Conservation (phyloP, 1,140 invertebrate species). For the Panagrolaimus sp. region DNA sequence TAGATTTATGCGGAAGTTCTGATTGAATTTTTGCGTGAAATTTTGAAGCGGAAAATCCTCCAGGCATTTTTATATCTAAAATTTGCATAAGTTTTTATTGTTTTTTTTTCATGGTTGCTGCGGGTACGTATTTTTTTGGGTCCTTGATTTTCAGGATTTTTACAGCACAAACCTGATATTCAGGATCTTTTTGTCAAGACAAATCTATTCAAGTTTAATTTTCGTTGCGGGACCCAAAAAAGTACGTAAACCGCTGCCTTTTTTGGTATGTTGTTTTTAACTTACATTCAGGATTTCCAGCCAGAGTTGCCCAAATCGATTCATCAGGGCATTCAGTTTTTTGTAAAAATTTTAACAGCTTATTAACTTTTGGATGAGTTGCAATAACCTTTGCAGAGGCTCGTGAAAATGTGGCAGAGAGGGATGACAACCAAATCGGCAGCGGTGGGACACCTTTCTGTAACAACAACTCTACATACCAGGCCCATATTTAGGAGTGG, state of each 20-base stretch:
- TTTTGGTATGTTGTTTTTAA: constrained; percentile 30
- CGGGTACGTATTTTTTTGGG: no score
- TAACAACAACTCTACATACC: constrained; percentile 35
- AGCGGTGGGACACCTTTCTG: constrained; percentile 25
- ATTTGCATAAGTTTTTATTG: no score
- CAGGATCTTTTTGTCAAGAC: no score
- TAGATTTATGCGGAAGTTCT: no score
- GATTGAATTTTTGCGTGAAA: no score
- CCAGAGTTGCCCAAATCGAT: neutral
- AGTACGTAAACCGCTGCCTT: no score
- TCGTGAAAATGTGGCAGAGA: constrained; percentile 44
- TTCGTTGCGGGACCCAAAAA: no score
- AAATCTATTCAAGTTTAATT: no score
- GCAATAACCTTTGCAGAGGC: constrained; percentile 28
- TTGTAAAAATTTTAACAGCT: constrained; percentile 39
- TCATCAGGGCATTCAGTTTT: constrained; percentile 37
- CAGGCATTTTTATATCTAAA: constrained; percentile 38
- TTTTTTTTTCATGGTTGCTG: neutral
- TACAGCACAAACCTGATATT: no score
- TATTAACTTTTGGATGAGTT: constrained; percentile 37
- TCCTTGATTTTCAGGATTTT: no score
- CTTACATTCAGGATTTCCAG: constrained; percentile 26
- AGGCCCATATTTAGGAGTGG: constrained; percentile 39
- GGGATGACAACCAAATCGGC: constrained; percentile 32
- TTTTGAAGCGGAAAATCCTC: constrained; percentile 31